A percentile compares a stretch with the other conserved stretches of the same genome.
phyloP scores from a whole-genome alignment of 2,113 vertebrate genomes.

The Redunca redunca region DNA sequence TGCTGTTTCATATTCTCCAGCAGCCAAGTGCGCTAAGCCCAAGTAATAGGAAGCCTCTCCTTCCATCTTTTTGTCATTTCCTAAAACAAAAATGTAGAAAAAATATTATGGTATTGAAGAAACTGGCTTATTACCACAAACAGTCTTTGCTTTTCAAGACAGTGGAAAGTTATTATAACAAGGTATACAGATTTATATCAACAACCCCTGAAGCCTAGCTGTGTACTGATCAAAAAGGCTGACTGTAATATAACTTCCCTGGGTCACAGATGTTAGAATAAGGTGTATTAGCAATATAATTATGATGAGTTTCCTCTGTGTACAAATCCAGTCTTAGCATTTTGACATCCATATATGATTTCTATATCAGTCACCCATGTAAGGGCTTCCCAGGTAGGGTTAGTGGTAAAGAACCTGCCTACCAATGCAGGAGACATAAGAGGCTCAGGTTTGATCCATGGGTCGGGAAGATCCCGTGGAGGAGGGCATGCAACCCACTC shows the following conservation, averaged over 20 bases:
- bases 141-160: not conserved
- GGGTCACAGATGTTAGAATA: not conserved
- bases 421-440: not conserved
- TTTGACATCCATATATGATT: not conserved
- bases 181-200: not conserved
- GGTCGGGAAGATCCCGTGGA: not conserved
- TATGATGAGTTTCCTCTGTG: not conserved
- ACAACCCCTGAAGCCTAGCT: not conserved
- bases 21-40: conserved; percentile 80
- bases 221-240: not conserved
- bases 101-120: not conserved
- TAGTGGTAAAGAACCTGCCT: not conserved
- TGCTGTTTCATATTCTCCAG: conserved; percentile 79
- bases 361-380: not conserved
- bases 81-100: conserved; percentile 69
- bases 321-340: not conserved
- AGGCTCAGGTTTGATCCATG: accelerated
- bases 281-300: not conserved
- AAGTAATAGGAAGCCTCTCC: conserved; percentile 84
- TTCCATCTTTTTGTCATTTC: conserved; percentile 77
- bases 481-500: not conserved
- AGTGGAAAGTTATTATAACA: not conserved
- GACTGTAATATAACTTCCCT: not conserved
- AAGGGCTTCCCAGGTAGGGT: not conserved
- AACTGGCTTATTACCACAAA: not conserved